Conservation (phyloP, 2,888 invertebrate species). For the Mythimna albipuncta region DNA sequence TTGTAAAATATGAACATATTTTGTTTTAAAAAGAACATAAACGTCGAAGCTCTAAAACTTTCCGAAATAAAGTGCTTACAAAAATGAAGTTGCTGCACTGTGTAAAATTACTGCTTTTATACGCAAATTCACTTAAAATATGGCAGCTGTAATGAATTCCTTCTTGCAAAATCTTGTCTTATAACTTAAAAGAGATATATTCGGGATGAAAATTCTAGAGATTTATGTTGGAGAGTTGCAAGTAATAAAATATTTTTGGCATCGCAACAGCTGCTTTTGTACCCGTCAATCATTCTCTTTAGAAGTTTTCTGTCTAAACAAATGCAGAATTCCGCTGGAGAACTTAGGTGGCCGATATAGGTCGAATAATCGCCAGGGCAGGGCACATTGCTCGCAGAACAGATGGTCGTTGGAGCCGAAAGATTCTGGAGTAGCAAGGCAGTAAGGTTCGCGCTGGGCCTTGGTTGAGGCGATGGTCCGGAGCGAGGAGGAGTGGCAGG, state of each 20-base stretch:
- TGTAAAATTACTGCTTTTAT: slow-evolving; percentile 29
- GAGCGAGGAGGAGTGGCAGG: no score
- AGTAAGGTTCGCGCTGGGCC: no score
- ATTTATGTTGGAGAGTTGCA: slow-evolving; percentile 61
- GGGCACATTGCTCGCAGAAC: no score
- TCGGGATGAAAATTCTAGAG: slow-evolving; percentile 47
- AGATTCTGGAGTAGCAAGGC: no score
- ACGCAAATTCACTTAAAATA: slow-evolving; percentile 51
- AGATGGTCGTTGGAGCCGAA: no score
- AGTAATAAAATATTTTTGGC: slow-evolving; percentile 59
- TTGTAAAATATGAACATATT: background rate
- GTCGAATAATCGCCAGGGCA: no score
- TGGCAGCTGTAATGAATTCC: slow-evolving; percentile 53
- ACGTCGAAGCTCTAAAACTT: slow-evolving; percentile 4
- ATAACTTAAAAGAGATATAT: slow-evolving; percentile 47
- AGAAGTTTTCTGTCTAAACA: no score
- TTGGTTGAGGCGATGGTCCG: no score
- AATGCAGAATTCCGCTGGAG: no score
- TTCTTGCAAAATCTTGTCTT: slow-evolving; percentile 44
- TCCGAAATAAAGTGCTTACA: slow-evolving; percentile 8
- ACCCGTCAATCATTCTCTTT: background rate
- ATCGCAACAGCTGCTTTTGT: slow-evolving; percentile 45
- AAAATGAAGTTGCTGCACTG: slow-evolving; percentile 3
- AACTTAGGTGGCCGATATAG: no score
- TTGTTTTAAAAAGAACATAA: background rate